phyloP scores from a whole-genome alignment of 2,888 invertebrate genomes.

The Plusia festucae region DNA sequence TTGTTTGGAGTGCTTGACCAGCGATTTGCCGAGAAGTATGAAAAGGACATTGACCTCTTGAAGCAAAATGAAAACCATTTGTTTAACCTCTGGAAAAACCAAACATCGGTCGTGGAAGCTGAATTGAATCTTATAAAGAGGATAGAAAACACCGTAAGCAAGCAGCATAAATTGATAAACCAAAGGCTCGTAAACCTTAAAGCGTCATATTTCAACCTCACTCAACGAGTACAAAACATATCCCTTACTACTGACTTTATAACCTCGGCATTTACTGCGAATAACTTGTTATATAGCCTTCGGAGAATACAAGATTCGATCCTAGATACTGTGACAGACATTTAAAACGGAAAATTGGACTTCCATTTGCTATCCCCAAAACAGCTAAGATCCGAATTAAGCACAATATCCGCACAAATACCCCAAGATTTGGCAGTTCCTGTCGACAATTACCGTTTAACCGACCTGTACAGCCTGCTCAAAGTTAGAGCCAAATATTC shows the following conservation, averaged over 20 bases:
- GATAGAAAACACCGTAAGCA: constrained; percentile 7
- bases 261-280: constrained; percentile 10
- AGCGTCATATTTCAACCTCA: constrained; percentile 2
- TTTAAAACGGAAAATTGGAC: constrained; percentile 19
- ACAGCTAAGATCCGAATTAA: constrained; percentile 6
- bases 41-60: constrained; percentile 12
- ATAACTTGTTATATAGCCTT: constrained; percentile 13
- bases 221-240: neutral
- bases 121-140: constrained; percentile 22
- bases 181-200: constrained; percentile 7
- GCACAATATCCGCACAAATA: constrained; percentile 10
- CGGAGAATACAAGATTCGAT: constrained; percentile 12
- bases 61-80: constrained; percentile 14
- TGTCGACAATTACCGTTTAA: constrained; percentile 4
- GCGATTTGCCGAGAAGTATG: constrained; percentile 18
- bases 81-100: constrained; percentile 21
- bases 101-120: constrained; percentile 21
- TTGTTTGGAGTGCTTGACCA: constrained; percentile 16
- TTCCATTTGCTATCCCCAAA: constrained; percentile 9
- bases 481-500: constrained; percentile 12
- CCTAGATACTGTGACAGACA: constrained; percentile 18
- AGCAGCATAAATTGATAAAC: constrained; percentile 16
- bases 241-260: constrained; percentile 8
- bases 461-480: constrained; percentile 11
- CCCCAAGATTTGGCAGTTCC: constrained; percentile 9